Base-by-base conservation (phyloP, 2,797 vertebrate species). In the Ptychadena robeensis region DNA sequence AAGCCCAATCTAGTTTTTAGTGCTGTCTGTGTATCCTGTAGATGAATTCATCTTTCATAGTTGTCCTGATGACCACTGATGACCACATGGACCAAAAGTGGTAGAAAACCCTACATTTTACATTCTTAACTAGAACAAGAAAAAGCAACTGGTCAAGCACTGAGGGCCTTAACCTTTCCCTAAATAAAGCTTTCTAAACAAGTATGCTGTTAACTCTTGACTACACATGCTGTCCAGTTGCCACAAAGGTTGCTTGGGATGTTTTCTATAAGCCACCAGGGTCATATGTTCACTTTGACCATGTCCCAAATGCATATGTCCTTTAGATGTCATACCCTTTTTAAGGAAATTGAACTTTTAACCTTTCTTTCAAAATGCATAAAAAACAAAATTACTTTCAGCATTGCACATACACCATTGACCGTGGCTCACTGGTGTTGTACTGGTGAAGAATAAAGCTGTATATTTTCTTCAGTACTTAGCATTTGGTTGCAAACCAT, bases 151-250 rank as follows among this genome's bases (percentile, higher is more conserved):
- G 65, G 76, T 57, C 71, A 69, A 85, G 71, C 34, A 28, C 12
- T 75, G 61, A 25, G 34, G 63, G 32, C 76, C 69, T 61, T 80
- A n/a, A 75, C 28, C 73, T 85, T 31, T 31, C 48, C 61, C 71
- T 76, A 81, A 80, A 71, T 44, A 67, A 63, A 53, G 72, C 66
- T 64, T 85, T 76, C 38, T 71, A 38, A 48, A 37, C 72, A 75
- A 30, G 69, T 59, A 34, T 30, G 28, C 32, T 74, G 66, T 74
- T 73, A 69, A 48, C 35, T 64, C 76, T 64, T 71, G 57, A 76
- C 71, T 85, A 64, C 82, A 85, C 40, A 70, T 75, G 83, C 40
- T 85, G 71, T 71, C 73, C 83, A 85, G 78, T 85, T 85, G 83
- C 72, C 79, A 76, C 72, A 57, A 70, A 71, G 72, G 57, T 76